These are phyloP conservation scores for Calliopum simillimum DNA, from an alignment of 2,888 invertebrate species.

Conservation along the genomic window DNA sequence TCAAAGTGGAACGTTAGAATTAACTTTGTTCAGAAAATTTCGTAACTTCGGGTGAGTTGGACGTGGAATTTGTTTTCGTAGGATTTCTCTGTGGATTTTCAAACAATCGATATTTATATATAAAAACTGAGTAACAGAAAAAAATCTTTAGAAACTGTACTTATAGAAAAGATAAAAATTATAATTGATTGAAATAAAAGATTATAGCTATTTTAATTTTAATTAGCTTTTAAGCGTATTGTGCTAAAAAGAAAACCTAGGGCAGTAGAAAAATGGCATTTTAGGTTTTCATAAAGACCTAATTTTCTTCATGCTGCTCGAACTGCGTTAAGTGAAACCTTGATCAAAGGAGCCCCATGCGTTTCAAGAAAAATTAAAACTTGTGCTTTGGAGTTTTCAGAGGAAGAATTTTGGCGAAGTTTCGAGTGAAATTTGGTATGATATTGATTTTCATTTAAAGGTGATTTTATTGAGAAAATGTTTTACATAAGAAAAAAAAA, in stretches of 20 bases:
- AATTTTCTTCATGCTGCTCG: background rate
- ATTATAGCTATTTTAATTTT: constrained; percentile 24
- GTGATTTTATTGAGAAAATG: background rate
- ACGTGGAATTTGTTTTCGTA: constrained; percentile 38
- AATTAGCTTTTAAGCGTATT: constrained; percentile 31
- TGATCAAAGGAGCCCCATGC: background rate
- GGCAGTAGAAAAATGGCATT: background rate
- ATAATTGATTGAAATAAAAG: constrained; percentile 26
- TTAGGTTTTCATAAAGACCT: background rate
- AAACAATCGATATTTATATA: background rate
- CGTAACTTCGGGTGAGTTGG: constrained; percentile 50
- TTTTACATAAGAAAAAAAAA: background rate
- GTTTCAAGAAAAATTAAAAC: background rate
- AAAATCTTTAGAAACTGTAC: constrained; percentile 27
- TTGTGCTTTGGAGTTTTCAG: background rate
- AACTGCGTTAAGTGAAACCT: constrained; percentile 33
- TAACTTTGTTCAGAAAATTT: constrained; percentile 42
- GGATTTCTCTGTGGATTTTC: constrained; percentile 27
- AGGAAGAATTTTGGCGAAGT: background rate
- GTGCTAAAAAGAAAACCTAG: constrained; percentile 34
- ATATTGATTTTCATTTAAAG: background rate
- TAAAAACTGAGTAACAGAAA: constrained; percentile 28
- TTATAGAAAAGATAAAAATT: constrained; percentile 24
- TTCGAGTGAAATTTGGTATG: constrained; percentile 1
- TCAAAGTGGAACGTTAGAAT: background rate